Evolutionary conservation across 2,888 invertebrate species (phyloP).

Genomic region (Hermaeophaga mercurialis): DNA sequence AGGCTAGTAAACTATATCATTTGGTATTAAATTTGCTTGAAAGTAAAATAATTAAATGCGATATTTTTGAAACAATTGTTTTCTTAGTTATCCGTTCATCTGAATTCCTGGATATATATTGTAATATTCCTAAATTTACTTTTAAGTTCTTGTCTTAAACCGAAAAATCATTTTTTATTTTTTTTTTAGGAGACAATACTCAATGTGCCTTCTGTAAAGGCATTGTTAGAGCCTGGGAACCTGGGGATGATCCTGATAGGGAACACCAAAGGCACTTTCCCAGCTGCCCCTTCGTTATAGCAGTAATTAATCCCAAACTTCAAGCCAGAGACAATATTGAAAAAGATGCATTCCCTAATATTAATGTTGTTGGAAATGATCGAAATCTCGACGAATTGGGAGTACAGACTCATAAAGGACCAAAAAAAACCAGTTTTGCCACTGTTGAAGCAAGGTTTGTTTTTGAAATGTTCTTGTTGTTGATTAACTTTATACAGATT

Average conservation of each 20-base stretch:
- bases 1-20: no score
- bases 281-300: slow-evolving; percentile 62
- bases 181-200: slow-evolving; percentile 65
- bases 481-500: no score
- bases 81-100: no score
- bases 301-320: slow-evolving; percentile 52
- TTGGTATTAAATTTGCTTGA: no score
- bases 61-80: no score
- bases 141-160: no score
- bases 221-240: slow-evolving; percentile 68
- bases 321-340: slow-evolving; percentile 31
- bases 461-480: no score
- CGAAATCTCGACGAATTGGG: slow-evolving; percentile 63
- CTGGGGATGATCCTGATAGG: slow-evolving; percentile 69
- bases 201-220: slow-evolving; percentile 84
- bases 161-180: no score
- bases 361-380: slow-evolving; percentile 52
- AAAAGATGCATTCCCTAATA: slow-evolving; percentile 38
- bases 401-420: slow-evolving; percentile 64
- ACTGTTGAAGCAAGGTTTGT: slow-evolving; percentile 72
- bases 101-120: no score
- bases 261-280: slow-evolving; percentile 71
- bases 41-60: no score
- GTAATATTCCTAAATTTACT: no score
- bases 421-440: slow-evolving; percentile 70